These are phyloP conservation scores for Tupaia tana DNA, from an alignment of 2,113 vertebrate species.

Conservation along the genomic window DNA sequence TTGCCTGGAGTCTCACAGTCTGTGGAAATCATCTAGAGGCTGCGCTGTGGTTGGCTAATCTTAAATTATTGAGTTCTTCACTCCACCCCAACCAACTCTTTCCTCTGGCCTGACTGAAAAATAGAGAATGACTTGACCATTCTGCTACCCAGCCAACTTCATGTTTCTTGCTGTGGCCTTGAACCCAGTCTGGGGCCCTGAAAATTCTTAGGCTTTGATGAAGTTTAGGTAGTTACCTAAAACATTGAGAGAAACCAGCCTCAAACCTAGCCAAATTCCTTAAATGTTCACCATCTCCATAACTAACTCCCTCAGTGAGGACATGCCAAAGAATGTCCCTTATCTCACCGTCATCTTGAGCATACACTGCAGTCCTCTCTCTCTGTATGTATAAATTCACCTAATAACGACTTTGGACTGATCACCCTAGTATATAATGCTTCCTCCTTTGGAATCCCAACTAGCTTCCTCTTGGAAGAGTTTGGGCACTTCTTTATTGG, in stretches of 20 bases:
- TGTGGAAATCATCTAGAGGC: not conserved
- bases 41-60: not conserved
- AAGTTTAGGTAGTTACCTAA: not conserved
- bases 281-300: not conserved
- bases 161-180: not conserved
- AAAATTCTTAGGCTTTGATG: not conserved
- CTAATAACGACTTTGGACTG: not conserved
- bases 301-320: too few relatives aligned
- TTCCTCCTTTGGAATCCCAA: not conserved
- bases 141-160: not conserved
- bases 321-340: not conserved
- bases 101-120: not conserved
- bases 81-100: not conserved
- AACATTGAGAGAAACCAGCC: not conserved
- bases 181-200: not conserved
- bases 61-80: not conserved
- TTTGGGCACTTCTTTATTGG: not conserved
- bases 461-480: not conserved
- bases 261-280: not conserved
- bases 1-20: not conserved
- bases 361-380: too few relatives aligned
- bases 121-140: not conserved
- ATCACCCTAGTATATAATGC: too few relatives aligned
- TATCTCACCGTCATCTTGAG: too few relatives aligned
- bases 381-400: not conserved